Evolutionary conservation across 2,113 vertebrate genomes (phyloP), one percentile per base, ranked within the genome.

Genomic region (Eretmodus cyanostictus): DNA sequence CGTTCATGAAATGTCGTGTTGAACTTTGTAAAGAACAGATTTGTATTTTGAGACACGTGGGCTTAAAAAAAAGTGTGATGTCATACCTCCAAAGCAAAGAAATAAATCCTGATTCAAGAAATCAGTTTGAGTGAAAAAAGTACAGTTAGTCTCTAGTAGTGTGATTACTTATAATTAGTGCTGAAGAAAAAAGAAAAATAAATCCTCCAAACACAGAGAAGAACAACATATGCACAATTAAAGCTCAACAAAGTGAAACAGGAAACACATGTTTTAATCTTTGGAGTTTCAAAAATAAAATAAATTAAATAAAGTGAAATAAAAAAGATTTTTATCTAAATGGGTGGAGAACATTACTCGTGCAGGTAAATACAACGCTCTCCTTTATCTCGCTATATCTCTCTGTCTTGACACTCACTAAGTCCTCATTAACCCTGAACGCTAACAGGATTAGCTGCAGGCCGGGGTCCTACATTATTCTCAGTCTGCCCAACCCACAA

Each of bases 401-500:
- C 71, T 85, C 63, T 71, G 53, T 89, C 54, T 89, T 82, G 16
- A 81, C 87, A 92, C 91, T 66, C 71, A 53, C 54, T 90, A 92
- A 94, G 81, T 80, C 88, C 84, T 92, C 91, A 86, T 94, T 95
- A 93, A 95, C 94, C 94, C 86, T 81, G 92, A 88, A 59, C n/a
- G 24, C 66, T 95, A 94, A 95, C 61, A 80, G 84, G 95, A 95
- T 96, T 93, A 95, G 36, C 68, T 36, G 61, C 57, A 81, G 61
- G 71, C 73, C 8, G 27, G 34, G 71, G 27, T 57, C 79, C 27
- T 59, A n/a, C 80, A 86, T 45, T 22, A 47, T 34, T 34, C 12
- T 82, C 59, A 27, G 47, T 80, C 27, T 71, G 24, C 3, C 68
- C 49, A 63, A 45, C 80, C 57, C 66, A 34, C n/a, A 57, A 76